Base-by-base conservation (phyloP, 2,113 vertebrate genomes). In the Cinclus mexicanus region DNA sequence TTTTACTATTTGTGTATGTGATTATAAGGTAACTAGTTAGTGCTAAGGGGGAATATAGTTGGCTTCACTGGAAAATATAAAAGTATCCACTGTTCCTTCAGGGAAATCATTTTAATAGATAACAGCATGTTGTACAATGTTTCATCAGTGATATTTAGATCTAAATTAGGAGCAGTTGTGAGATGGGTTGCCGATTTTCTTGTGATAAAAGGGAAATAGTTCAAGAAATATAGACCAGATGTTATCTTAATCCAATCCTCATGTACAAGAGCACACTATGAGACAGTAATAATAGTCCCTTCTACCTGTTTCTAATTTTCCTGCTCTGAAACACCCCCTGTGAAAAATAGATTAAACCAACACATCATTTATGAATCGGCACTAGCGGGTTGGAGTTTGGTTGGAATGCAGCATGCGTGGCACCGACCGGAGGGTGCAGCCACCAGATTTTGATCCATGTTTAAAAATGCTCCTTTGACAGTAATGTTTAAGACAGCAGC, bases 151-250 rank as follows among this genome's bases (percentile, higher is more conserved):
- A 98, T 98, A 98, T 98, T 98, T 98, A 98, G 97, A 97, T 98
- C 98, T 98, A 98, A 98, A 98, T 98, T 98, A 98, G 98, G 98
- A 98, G 98, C 98, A 98, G 98, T 98, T 98, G 98, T 96, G 98
- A 98, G 98, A 97, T 98, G 98, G 97, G 97, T 98, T 98, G 97
- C 97, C 96, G 97, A 98, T 98, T 98, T 98, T 98, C 98, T 98
- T 98, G 97, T 98, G 98, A 98, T 98, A 98, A 98, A 98, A 98
- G 98, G 98, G 97, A 98, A 98, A 98, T 98, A 98, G 98, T 98
- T 97, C 97, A 97, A 98, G 98, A 98, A 98, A 98, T 98, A 98
- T 46, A 85, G 98, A 97, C 97, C 97, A 98, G 98, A 98, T 98
- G 98, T 98, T 98, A 98, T 98, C 98, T 98, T 98, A 98, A 98